Evolutionary conservation across 2,113 vertebrate species (phyloP), one percentile per base, ranked within the genome.

Genomic region (Panurus biarmicus): DNA sequence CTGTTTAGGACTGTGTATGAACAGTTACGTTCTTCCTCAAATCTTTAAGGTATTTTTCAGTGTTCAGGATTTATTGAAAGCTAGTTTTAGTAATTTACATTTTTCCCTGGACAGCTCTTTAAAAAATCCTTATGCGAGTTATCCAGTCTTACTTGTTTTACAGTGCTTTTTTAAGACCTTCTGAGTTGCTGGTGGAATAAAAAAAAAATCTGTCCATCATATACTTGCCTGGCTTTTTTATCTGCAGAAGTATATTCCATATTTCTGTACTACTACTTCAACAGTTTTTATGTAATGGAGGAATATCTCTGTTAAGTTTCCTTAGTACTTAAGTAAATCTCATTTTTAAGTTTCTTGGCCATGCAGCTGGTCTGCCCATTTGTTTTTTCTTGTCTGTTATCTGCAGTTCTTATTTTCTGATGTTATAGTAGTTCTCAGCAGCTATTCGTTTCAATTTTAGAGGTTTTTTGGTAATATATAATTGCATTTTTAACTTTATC

Each of bases 361-460:
- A 2, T 50, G 36, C 47, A 71, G 31, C 36, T 75, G n/a, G 3
- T 75, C 28, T 0, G 2, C 22, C 10, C 0, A 0, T 78, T 78
- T 64, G 16, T 24, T 72, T 93, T 88, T 94, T 72, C 53, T 89
- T 3, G 1, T 89, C 8, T 71, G 9, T 75, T 79, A 56, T 31
- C 58, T 72, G 44, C 44, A 78, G 48, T 91, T 88, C 12, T 50
- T 93, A 29, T 36, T 71, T 87, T 91, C 57, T 78, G 65, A 28
- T 28, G 5, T 33, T 71, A 7, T 1, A 31, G n/a, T 28, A 44
- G 28, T 67, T 82, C 48, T 78, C 13, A 23, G 14, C 51, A 74
- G 45, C 60, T 81, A 6, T 44, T 82, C 14, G 47, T 58, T 73
- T 48, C 53, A 50, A 5, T 29, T 51, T 33, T 58, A 44, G 31